phyloP scores from a whole-genome alignment of 92 coral and sea anemone species.

The Porites evermanni region DNA sequence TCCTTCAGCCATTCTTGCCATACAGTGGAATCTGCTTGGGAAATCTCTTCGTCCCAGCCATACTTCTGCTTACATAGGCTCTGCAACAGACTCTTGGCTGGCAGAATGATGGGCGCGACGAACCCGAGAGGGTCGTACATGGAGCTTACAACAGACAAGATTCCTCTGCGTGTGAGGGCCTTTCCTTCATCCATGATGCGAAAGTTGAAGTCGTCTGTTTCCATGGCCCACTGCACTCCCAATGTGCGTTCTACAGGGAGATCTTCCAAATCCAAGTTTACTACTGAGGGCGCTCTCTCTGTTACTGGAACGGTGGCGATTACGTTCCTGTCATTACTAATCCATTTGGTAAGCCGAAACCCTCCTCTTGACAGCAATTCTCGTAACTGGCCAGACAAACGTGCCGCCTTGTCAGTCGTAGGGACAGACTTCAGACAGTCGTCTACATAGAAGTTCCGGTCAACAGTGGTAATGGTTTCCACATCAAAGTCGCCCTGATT shows the following conservation, averaged over 20 bases:
- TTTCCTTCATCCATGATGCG: constrained; percentile 1
- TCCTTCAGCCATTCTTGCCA: constrained; percentile 38
- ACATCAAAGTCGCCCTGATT: background rate
- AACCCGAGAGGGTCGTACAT: constrained; percentile 58
- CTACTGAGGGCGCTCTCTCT: constrained; percentile 28
- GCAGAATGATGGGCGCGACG: constrained; percentile 35
- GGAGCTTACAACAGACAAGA: constrained; percentile 41
- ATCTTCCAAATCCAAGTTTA: constrained; percentile 36
- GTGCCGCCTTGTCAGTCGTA: constrained; percentile 3
- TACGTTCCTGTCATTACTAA: constrained; percentile 33
- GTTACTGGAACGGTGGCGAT: constrained; percentile 28
- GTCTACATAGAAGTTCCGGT: constrained; percentile 42
- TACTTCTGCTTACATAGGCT: constrained; percentile 37
- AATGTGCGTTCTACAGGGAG: constrained; percentile 34
- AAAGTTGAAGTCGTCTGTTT: constrained; percentile 32
- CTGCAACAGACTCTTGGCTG: background rate
- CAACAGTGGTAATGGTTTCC: background rate
- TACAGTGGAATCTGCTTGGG: background rate
- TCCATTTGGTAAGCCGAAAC: constrained; percentile 52
- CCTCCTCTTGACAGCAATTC: constrained; percentile 38
- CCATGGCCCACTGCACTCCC: constrained; percentile 52
- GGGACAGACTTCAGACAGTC: constrained; percentile 43
- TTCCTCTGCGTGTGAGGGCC: constrained; percentile 48
- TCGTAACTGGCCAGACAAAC: background rate
- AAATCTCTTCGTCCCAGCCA: constrained; percentile 46